Evolutionary conservation across 2,888 invertebrate species (phyloP).

Genomic region (Phaedon cochleariae): DNA sequence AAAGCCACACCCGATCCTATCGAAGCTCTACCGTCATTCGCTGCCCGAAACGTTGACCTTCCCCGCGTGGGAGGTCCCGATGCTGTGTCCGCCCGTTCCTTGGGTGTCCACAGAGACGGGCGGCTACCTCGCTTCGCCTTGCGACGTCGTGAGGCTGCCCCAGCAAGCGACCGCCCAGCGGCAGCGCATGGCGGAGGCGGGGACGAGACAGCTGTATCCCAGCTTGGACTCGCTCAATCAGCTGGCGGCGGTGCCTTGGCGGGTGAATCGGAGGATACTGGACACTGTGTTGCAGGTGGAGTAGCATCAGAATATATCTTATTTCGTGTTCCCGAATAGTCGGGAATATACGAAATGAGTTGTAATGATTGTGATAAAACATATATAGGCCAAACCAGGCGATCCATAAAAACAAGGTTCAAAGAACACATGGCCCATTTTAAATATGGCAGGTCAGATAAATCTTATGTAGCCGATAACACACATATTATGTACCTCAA

Average conservation of each 20-base stretch:
- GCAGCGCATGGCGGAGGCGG: constrained; percentile 68
- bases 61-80: constrained; percentile 77
- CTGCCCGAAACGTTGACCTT: constrained; percentile 75
- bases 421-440: too few species aligned
- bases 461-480: too few species aligned
- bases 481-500: too few species aligned
- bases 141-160: constrained; percentile 71
- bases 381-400: too few species aligned
- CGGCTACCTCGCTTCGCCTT: constrained; percentile 66
- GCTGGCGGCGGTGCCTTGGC: constrained; percentile 92
- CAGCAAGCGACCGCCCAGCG: constrained; percentile 71
- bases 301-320: too few species aligned
- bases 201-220: constrained; percentile 75
- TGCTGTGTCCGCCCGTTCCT: constrained; percentile 85
- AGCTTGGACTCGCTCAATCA: constrained; percentile 92
- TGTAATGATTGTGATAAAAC: too few species aligned
- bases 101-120: constrained; percentile 70
- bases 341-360: too few species aligned
- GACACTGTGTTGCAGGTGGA: constrained; percentile 64
- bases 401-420: too few species aligned
- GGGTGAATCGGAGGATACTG: constrained; percentile 75
- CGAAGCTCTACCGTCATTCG: constrained; percentile 74
- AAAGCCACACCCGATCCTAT: constrained; percentile 84
- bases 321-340: too few species aligned
- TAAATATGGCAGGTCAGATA: too few species aligned